phyloP scores from a whole-genome alignment of 2,888 invertebrate genomes.

The Onthophagus sagittarius region DNA sequence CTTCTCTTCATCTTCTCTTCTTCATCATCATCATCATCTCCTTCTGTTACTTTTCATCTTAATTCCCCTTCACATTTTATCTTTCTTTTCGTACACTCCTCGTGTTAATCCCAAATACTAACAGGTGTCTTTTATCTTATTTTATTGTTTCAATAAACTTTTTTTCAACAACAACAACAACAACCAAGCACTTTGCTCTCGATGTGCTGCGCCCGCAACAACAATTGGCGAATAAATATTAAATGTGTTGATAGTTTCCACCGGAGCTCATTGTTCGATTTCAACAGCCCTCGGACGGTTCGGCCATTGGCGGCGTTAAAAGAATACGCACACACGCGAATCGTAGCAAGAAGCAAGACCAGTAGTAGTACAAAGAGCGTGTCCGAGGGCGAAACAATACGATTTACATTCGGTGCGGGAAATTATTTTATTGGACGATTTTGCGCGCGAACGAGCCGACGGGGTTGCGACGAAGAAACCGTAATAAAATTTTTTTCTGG shows the following conservation, averaged over 20 bases:
- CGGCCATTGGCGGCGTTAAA: not conserved
- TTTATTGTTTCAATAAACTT: too few species aligned
- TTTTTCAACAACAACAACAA: too few species aligned
- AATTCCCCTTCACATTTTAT: not conserved
- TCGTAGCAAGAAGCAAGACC: not conserved
- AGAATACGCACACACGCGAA: not conserved
- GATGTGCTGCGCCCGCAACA: constrained; percentile 8
- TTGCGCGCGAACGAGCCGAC: too few species aligned
- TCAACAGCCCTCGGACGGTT: not conserved
- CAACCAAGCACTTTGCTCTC: too few species aligned
- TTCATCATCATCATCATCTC: not conserved
- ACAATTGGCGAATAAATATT: constrained; percentile 28
- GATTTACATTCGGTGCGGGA: not conserved
- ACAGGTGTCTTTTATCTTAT: too few species aligned
- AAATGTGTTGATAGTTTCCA: constrained; percentile 5
- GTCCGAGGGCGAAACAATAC: constrained; percentile 2
- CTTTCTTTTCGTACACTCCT: not conserved
- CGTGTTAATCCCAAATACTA: too few species aligned
- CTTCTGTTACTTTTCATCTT: too few species aligned
- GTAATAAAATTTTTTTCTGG: too few species aligned
- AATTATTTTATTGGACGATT: constrained; percentile 1
- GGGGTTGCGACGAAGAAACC: too few species aligned
- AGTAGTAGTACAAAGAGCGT: not conserved
- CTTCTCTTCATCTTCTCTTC: not conserved
- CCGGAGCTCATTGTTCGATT: not conserved